Base-by-base conservation (phyloP, 2,888 invertebrate species). In the Chrysopilus asiliformis region DNA sequence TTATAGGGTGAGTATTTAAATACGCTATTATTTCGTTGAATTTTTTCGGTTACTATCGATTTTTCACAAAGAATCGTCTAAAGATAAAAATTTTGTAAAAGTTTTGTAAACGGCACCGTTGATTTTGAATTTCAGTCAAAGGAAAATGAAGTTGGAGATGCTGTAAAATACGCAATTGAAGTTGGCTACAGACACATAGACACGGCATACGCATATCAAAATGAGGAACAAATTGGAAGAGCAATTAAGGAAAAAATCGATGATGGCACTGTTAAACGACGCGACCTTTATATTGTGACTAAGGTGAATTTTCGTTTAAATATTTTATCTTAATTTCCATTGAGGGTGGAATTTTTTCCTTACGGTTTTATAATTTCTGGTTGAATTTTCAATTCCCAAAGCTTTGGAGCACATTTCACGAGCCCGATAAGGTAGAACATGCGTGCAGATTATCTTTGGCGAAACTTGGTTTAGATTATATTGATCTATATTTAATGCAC, bases 401-500 rank as follows among this genome's bases (percentile, higher is more conserved):
- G 57, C 47, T 61, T 2, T 62, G 63, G 56, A 37, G 34, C 20
- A 44, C 39, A 14, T 39, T 36, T 24, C 84, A 85, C 51, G 66
- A 67, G 10, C 63, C 68, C 0, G 74, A 78, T 30, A 57, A 75
- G 37, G 84, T 82, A 13, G 67, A 70, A 45, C 53, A 57, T 2
- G 72, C 74, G 1, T 66, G 82, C 44, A 69, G 70, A 34, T 66
- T 67, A 32, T 76, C 82, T 1, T 54, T 87, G 7, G 52, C 63
- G 1, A 65, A 71, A 36, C 67, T 87, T 40, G 75, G 76, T 0
- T 52, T 86, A 8, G 71, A 75, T 0, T 86, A 87, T 53, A 64
- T 89, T 32, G 87, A 89, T 52, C 65, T 87, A 0, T 86, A 78
- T 51, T 61, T 89, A 29, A 79, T 89, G 45, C 89, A 89, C 51